Evolutionary conservation across 2,113 vertebrate genomes (phyloP), one percentile per base, ranked within the genome.

Genomic region (Chauna torquata): DNA sequence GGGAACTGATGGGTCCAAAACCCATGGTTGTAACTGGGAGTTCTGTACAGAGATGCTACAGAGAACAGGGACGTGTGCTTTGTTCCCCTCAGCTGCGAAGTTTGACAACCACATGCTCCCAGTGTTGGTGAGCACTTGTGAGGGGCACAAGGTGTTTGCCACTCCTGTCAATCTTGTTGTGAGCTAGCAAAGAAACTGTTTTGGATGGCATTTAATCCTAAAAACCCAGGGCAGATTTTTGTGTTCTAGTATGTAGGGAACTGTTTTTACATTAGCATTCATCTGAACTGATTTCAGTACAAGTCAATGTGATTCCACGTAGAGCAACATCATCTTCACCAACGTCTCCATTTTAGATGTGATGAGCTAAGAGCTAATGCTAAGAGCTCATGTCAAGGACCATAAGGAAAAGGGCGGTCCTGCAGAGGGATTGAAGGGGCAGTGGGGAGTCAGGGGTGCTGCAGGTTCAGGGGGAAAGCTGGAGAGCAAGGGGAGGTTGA

Each of bases 371-470:
- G 36, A 78, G 17, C 19, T 65, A 22, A 28, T 30, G 23, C 74
- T 50, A 32, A 62, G 42, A 79, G 22, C 20, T 70, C 40, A 2
- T 50, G 7, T 23, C 36, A 47, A n/a, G 36, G 38, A 42, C 24
- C 4, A 1, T 27, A 36, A n/a, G 22, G 50, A 50, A 58, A 52
- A 68, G 69, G 34, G 36, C 19, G 32, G 54, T 52, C 19, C 32
- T 32, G 42, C 52, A 68, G 58, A 58, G 11, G 22, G 25, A 25
- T 72, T 71, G 71, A 25, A 61, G 80, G 55, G 72, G 13, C 22
- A 30, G 3, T 4, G 22, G 22, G 47, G 27, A 61, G 40, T 18
- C 1, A 1, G 59, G 71, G 61, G n/a, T 0, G 0, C 72, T 30
- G 11, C 40, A 27, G 34, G 17, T 57, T 55, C 2, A 3, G 45